These are phyloP conservation scores for Tragelaphus strepsiceros DNA, from an alignment of 2,113 vertebrate genomes.

Conservation along the genomic window DNA sequence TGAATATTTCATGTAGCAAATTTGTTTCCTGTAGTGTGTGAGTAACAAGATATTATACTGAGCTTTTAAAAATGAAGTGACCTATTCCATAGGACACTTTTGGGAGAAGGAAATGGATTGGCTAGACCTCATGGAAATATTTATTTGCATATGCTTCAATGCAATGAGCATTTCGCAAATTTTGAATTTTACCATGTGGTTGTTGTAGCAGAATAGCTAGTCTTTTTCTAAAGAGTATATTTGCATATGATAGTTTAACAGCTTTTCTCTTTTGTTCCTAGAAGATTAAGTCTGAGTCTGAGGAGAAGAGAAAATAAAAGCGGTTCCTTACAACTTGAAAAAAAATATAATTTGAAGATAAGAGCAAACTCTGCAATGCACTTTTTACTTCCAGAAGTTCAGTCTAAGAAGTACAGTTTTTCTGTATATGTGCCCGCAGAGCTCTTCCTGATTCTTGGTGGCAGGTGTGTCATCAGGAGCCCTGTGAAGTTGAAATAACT, in stretches of 20 bases:
- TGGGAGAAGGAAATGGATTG: slow-evolving; percentile 3
- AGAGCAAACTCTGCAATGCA: slow-evolving; percentile 32
- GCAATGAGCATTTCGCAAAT: neutral
- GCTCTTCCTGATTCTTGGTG: neutral
- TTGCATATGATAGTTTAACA: slow-evolving; percentile 54
- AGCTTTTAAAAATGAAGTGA: neutral
- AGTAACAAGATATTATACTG: neutral
- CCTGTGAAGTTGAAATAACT: neutral
- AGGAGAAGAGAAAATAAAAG: slow-evolving; percentile 57
- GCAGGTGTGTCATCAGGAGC: neutral
- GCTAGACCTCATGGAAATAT: neutral
- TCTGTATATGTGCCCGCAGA: neutral
- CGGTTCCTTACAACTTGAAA: slow-evolving; percentile 40
- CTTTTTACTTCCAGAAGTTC: neutral
- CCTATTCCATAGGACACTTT: neutral
- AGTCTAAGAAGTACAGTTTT: slow-evolving; percentile 4
- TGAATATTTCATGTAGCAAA: slow-evolving; percentile 10
- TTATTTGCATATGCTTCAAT: slow-evolving; percentile 18
- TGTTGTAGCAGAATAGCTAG: neutral
- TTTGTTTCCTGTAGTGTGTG: neutral
- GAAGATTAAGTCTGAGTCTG: slow-evolving; percentile 45
- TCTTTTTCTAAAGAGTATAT: slow-evolving; percentile 46
- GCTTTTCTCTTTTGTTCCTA: slow-evolving; percentile 12
- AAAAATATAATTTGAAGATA: slow-evolving; percentile 52
- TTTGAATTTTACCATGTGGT: slow-evolving; percentile 46